Percentiles rank a stretch among this genome's conserved stretches.
Conservation (phyloP, 2,888 invertebrate species). For the Boloria selene region DNA sequence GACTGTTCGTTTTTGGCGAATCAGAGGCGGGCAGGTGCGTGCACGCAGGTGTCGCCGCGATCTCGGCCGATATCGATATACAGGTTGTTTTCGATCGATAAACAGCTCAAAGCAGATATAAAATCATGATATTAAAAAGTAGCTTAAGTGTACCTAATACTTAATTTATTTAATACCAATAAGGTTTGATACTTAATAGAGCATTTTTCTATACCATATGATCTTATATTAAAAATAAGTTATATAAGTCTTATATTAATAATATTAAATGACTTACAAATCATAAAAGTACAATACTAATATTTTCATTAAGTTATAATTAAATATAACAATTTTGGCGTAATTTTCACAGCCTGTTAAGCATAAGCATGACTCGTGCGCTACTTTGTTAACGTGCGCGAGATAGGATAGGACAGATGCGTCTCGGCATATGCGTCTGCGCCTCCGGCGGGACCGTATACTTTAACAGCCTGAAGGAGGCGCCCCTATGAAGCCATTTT, state of each 20-base stretch:
- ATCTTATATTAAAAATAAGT: too few relatives aligned
- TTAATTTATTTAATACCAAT: not conserved
- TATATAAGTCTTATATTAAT: too few relatives aligned
- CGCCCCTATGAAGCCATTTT: constrained; percentile 32
- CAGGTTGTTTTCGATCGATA: constrained; percentile 52
- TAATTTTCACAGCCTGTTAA: constrained; percentile 40
- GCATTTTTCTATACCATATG: too few relatives aligned
- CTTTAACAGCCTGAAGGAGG: constrained; percentile 23
- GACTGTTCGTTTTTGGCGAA: constrained; percentile 76
- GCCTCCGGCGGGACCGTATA: constrained; percentile 34
- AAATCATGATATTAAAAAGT: constrained; percentile 19
- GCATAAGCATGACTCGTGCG: constrained; percentile 53
- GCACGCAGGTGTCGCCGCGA: constrained; percentile 70
- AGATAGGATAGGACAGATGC: constrained; percentile 65
- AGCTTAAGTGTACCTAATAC: constrained; percentile 2
- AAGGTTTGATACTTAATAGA: not conserved
- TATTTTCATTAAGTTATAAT: too few relatives aligned
- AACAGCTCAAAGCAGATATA: constrained; percentile 30
- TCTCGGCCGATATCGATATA: constrained; percentile 68
- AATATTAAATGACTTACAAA: too few relatives aligned
- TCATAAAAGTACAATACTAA: too few relatives aligned
- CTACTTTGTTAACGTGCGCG: constrained; percentile 53
- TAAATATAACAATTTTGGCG: too few relatives aligned
- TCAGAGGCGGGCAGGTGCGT: constrained; percentile 73
- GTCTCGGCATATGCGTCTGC: constrained; percentile 46